Evolutionary conservation across 2,797 vertebrate genomes (phyloP).

Genomic region (Poecilia gillii): DNA sequence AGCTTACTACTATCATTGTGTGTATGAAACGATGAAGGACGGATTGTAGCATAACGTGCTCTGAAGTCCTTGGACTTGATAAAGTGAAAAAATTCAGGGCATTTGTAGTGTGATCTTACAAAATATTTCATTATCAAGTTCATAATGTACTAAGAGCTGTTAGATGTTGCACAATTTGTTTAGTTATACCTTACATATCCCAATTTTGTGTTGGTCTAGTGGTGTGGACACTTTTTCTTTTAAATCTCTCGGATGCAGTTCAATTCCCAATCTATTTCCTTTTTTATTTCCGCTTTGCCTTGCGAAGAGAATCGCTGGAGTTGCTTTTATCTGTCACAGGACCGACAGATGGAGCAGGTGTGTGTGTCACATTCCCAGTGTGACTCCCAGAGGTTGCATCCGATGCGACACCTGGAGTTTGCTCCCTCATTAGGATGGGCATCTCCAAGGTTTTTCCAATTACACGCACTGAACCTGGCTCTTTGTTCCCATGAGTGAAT

Average conservation of each 20-base stretch:
- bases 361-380: constrained; percentile 44
- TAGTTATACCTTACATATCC: neutral
- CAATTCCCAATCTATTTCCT: neutral
- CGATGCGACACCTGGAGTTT: constrained; percentile 61
- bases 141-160: neutral
- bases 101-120: neutral
- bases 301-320: neutral
- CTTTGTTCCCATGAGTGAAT: constrained; percentile 31
- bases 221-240: neutral
- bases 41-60: neutral
- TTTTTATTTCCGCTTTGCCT: too few species aligned
- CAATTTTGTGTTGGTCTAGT: neutral
- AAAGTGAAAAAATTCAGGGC: neutral
- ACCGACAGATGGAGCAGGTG: constrained; percentile 43
- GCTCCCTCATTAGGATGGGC: constrained; percentile 59
- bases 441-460: constrained; percentile 65
- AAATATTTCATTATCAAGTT: neutral
- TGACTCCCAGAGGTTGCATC: constrained; percentile 52
- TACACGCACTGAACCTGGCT: constrained; percentile 51
- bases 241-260: neutral
- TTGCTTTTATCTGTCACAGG: neutral
- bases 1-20: neutral
- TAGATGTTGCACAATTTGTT: neutral
- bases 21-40: neutral
- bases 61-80: neutral